These are phyloP conservation scores for Chaunax sp. DNA, from an alignment of 2,797 vertebrate genomes.

Conservation along the genomic window DNA sequence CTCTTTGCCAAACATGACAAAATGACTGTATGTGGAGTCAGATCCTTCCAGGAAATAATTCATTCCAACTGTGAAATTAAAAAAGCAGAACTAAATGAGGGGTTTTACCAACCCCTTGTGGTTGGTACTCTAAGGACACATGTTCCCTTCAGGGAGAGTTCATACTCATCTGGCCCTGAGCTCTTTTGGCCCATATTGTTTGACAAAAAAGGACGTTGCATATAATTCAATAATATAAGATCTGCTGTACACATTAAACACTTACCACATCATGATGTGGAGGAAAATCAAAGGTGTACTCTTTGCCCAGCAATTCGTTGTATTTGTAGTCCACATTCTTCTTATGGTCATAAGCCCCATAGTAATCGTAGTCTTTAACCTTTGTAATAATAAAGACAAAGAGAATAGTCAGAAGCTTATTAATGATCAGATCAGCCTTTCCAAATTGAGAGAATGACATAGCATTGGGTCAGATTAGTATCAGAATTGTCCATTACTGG, in stretches of 20 bases:
- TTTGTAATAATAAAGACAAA: constrained; percentile 62
- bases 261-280: constrained; percentile 89
- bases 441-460: constrained; percentile 5
- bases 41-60: too few relatives aligned
- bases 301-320: constrained; percentile 82
- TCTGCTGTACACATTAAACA: neutral
- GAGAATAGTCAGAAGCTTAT: constrained; percentile 15
- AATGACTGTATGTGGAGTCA: too few relatives aligned
- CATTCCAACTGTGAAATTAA: too few relatives aligned
- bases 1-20: constrained; percentile 12
- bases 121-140: constrained; percentile 19
- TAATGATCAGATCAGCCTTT: constrained; percentile 2
- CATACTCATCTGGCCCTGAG: constrained; percentile 11
- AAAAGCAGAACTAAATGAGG: too few relatives aligned
- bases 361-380: constrained; percentile 93
- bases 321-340: constrained; percentile 85
- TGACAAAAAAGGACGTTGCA: constrained; percentile 5
- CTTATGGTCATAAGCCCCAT: constrained; percentile 85
- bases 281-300: constrained; percentile 95
- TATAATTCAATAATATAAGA: neutral
- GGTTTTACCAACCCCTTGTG: too few relatives aligned
- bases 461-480: neutral
- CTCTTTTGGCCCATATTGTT: neutral
- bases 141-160: neutral
- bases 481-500: neutral